Evolutionary conservation across 2,888 invertebrate genomes (phyloP).

Genomic region (Tetropium fuscum): DNA sequence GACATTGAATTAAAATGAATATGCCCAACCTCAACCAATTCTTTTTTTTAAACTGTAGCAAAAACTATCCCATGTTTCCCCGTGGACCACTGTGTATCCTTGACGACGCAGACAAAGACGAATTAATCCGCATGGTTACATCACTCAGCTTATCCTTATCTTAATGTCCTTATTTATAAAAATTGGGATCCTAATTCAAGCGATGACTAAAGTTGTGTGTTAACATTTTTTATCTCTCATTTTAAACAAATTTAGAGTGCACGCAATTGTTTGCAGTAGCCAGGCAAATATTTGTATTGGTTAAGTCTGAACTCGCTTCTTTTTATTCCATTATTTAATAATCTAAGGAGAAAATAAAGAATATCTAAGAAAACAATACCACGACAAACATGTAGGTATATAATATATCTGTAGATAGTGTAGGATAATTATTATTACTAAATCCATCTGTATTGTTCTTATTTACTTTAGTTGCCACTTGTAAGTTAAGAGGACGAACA

Average conservation of each 20-base stretch:
- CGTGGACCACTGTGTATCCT: too few relatives aligned
- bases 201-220: constrained; percentile 25
- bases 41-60: too few relatives aligned
- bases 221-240: constrained; percentile 23
- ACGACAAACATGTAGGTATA: background rate
- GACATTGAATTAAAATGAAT: too few relatives aligned
- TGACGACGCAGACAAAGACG: too few relatives aligned
- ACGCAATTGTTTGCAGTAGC: constrained; percentile 34
- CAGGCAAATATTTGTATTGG: constrained; percentile 33
- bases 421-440: too few relatives aligned
- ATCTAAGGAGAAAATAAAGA: constrained; percentile 7
- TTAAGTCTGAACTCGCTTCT: constrained; percentile 8
- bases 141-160: constrained; percentile 4
- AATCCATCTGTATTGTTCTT: too few relatives aligned
- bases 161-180: constrained; percentile 17
- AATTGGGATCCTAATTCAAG: constrained; percentile 28
- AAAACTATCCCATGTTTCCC: too few relatives aligned
- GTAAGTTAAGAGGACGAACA: too few relatives aligned
- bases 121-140: background rate
- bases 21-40: too few relatives aligned
- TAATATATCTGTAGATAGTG: too few relatives aligned
- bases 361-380: background rate
- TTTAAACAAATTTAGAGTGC: constrained; percentile 29
- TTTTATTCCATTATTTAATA: constrained; percentile 2
- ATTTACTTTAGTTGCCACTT: too few relatives aligned